These are phyloP conservation scores for Diabrotica undecimpunctata DNA, from an alignment of 1,140 invertebrate genomes.

Conservation along the genomic window DNA sequence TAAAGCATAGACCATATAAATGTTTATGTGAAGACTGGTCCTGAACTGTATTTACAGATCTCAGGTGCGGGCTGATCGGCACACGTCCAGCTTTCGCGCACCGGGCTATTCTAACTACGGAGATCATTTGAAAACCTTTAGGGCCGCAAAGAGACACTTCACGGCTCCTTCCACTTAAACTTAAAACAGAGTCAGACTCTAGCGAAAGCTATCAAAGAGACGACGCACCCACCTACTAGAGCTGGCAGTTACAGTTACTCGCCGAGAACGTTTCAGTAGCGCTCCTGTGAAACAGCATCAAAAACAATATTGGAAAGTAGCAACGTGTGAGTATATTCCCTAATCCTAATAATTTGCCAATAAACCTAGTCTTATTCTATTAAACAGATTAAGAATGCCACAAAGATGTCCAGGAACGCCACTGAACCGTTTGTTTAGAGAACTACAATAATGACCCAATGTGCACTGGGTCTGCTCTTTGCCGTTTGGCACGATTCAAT, in stretches of 20 bases:
- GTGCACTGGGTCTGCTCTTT: conserved; percentile 17
- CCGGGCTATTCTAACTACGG: conserved; percentile 45
- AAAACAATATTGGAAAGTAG: too few species aligned
- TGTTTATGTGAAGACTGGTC: conserved; percentile 8
- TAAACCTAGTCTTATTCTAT: too few species aligned
- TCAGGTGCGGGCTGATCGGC: conserved; percentile 42
- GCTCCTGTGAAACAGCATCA: too few species aligned
- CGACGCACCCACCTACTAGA: conserved; percentile 31
- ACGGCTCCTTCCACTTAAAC: conserved; percentile 27
- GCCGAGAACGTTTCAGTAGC: too few species aligned
- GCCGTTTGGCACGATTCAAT: conserved; percentile 40
- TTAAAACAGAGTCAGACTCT: conserved; percentile 43
- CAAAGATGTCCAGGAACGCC: too few species aligned
- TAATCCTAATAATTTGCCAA: too few species aligned
- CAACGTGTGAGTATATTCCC: too few species aligned
- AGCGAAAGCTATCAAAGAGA: conserved; percentile 40
- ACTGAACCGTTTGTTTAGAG: too few species aligned
- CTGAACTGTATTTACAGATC: conserved; percentile 22
- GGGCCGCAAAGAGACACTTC: conserved; percentile 31
- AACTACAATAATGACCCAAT: conserved; percentile 23
- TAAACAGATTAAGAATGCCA: too few species aligned
- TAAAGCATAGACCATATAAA: too few species aligned
- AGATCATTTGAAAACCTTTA: conserved; percentile 48
- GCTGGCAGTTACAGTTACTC: too few species aligned
- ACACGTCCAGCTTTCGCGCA: conserved; percentile 40